These are phyloP conservation scores for Podiceps cristatus DNA, from an alignment of 2,113 vertebrate genomes.

Conservation along the genomic window DNA sequence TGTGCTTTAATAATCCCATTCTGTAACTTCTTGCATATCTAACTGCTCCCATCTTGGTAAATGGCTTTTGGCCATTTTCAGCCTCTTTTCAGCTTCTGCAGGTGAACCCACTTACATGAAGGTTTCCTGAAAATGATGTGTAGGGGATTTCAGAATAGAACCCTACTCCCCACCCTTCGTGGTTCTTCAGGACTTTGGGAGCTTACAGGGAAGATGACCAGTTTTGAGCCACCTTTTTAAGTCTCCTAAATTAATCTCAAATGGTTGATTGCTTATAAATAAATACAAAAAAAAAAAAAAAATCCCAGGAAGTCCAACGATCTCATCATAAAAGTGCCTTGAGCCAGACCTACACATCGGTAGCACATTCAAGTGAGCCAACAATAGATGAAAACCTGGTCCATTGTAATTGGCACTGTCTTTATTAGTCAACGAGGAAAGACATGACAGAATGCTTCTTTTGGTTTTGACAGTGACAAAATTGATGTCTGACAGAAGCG, in stretches of 20 bases:
- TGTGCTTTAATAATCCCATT: background rate
- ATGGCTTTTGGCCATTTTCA: background rate
- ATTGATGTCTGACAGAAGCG: rapidly evolving
- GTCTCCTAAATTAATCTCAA: background rate
- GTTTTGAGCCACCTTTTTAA: background rate
- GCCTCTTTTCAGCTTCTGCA: background rate
- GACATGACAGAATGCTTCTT: background rate
- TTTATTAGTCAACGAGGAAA: background rate
- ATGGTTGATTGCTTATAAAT: background rate
- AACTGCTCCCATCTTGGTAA: background rate
- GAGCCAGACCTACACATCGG: background rate
- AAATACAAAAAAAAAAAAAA: background rate
- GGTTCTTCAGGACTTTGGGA: background rate
- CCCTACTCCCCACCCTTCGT: background rate
- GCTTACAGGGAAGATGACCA: background rate
- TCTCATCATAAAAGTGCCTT: background rate
- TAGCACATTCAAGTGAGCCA: background rate
- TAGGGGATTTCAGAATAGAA: background rate
- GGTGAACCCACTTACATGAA: background rate
- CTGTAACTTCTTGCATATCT: background rate
- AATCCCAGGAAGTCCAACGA: background rate
- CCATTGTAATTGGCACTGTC: background rate
- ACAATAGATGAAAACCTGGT: background rate
- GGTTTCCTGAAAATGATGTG: background rate
- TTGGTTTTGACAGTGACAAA: background rate